Evolutionary conservation across 2,113 vertebrate genomes (phyloP).

Genomic region (Campylomormyrus numenius): DNA sequence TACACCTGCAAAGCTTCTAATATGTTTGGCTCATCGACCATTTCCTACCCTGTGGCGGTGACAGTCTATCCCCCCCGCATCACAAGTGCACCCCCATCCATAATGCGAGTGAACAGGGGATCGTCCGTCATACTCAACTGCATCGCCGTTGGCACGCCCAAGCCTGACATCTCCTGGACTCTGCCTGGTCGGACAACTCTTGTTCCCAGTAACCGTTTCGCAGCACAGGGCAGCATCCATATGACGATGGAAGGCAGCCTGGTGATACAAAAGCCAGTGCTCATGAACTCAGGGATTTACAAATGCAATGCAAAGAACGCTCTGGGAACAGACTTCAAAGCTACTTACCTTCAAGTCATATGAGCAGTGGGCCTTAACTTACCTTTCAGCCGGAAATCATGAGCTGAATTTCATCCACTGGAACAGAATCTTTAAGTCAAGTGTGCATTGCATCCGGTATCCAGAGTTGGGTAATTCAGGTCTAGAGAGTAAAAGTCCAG

Average conservation of each 20-base stretch:
- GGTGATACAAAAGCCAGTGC: slow-evolving; percentile 58
- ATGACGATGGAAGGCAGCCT: slow-evolving; percentile 63
- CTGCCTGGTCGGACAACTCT: slow-evolving; percentile 65
- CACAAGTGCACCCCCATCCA: slow-evolving; percentile 50
- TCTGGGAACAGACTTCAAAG: slow-evolving; percentile 66
- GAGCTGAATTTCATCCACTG: slow-evolving; percentile 4
- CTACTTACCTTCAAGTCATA: slow-evolving; percentile 65
- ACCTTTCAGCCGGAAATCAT: neutral
- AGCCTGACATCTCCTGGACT: slow-evolving; percentile 68
- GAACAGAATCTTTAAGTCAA: neutral
- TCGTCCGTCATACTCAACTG: slow-evolving; percentile 55
- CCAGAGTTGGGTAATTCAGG: neutral
- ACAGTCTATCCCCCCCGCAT: slow-evolving; percentile 62
- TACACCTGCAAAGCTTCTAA: slow-evolving; percentile 64
- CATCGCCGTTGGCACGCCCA: slow-evolving; percentile 55
- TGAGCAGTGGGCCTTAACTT: slow-evolving; percentile 34
- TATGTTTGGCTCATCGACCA: slow-evolving; percentile 54
- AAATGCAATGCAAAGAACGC: slow-evolving; percentile 68
- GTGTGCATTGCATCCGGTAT: neutral
- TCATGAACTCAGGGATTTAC: slow-evolving; percentile 69
- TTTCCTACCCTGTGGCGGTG: slow-evolving; percentile 62
- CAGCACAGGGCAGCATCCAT: slow-evolving; percentile 53
- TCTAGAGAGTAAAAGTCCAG: no score
- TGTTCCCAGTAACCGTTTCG: slow-evolving; percentile 54
- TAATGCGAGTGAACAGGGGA: slow-evolving; percentile 53